A percentile compares a stretch with the other conserved stretches of the same genome.
Conservation (phyloP, 2,113 vertebrate species). For the Podocnemis expansa region DNA sequence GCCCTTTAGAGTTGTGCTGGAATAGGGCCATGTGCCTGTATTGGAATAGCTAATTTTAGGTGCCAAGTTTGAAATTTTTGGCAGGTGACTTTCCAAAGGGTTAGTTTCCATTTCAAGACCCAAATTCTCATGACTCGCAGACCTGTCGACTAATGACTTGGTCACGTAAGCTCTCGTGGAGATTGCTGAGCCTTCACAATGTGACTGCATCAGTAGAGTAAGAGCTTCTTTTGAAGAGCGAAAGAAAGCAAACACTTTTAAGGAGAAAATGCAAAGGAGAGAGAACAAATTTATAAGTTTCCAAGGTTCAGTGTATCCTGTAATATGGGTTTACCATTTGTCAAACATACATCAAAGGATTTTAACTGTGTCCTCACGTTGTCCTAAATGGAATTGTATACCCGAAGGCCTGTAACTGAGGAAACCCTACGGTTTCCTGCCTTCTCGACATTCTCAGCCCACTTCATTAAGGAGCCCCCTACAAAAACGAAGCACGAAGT, state of each 20-base stretch:
- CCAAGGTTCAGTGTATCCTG: background rate
- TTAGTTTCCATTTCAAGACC: background rate
- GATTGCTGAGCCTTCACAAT: constrained; percentile 26
- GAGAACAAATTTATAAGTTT: constrained; percentile 8
- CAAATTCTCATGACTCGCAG: constrained; percentile 34
- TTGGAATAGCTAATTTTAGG: constrained; percentile 15
- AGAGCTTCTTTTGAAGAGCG: background rate
- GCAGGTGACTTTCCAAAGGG: background rate
- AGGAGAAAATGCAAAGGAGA: background rate
- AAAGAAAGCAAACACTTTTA: constrained; percentile 38
- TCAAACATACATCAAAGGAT: background rate
- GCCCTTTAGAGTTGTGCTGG: background rate
- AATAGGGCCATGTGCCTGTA: background rate
- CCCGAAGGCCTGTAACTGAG: background rate
- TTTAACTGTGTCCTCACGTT: background rate
- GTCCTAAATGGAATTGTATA: background rate
- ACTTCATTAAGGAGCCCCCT: background rate
- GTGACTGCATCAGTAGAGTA: constrained; percentile 24
- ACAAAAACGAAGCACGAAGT: constrained; percentile 12
- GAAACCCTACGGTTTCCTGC: constrained; percentile 45
- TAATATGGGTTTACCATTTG: background rate
- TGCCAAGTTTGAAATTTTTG: constrained; percentile 2
- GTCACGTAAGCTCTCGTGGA: constrained; percentile 22
- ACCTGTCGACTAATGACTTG: constrained; percentile 23
- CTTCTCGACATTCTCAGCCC: background rate